phyloP scores from a whole-genome alignment of 2,888 invertebrate species.

The Synergus japonicus region DNA sequence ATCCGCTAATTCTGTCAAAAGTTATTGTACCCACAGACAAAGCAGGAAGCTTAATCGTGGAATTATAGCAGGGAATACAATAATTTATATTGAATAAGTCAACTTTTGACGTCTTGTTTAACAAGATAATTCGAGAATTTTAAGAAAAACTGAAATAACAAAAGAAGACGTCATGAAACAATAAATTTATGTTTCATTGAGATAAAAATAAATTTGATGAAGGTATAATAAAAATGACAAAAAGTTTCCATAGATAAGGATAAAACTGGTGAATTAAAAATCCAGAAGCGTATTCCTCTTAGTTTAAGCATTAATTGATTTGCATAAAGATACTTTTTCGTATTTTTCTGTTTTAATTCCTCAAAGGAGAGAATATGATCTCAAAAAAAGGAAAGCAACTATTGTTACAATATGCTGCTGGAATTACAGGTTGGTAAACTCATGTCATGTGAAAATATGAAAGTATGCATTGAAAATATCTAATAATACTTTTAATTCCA shows the following conservation, averaged over 20 bases:
- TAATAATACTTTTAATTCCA: slow-evolving; percentile 45
- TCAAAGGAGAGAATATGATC: neutral
- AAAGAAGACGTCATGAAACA: no score
- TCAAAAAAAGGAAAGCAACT: neutral
- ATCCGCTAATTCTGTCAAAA: no score
- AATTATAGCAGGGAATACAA: no score
- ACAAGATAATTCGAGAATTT: neutral
- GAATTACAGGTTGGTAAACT: neutral
- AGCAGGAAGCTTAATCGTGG: no score
- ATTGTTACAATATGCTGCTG: slow-evolving; percentile 11
- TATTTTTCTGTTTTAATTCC: neutral
- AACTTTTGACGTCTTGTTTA: no score
- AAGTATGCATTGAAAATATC: neutral
- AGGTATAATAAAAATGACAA: neutral
- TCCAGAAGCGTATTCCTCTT: neutral
- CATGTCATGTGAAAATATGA: neutral
- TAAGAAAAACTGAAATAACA: neutral
- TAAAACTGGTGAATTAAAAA: no score
- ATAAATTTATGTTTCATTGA: neutral
- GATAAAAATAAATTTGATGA: neutral
- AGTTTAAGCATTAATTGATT: neutral
- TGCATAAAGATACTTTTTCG: neutral
- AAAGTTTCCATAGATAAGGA: neutral
- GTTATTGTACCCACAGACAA: no score
- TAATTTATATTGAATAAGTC: no score